Percentiles rank a stretch among this genome's conserved stretches.
Evolutionary conservation across 2,888 invertebrate species (phyloP).

Genomic region (Gymnoscelis rufifasciata): DNA sequence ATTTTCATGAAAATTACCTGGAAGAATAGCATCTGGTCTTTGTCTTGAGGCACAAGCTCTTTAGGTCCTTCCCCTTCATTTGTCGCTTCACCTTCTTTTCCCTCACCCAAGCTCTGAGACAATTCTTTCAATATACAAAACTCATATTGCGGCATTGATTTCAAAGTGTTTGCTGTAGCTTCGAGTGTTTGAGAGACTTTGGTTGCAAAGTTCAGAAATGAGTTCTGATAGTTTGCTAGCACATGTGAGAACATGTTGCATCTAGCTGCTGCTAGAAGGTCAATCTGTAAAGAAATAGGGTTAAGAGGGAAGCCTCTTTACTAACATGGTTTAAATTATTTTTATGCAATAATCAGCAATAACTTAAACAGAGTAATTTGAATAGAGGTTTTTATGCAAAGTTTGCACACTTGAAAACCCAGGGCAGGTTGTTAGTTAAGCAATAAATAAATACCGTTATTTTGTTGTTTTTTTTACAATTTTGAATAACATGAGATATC

Average conservation of each 20-base stretch:
- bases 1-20: too few relatives aligned
- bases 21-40: slow-evolving; percentile 76
- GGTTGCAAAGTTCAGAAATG: slow-evolving; percentile 89
- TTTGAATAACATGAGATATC: too few relatives aligned
- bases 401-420: too few relatives aligned
- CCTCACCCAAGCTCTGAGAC: slow-evolving; percentile 75
- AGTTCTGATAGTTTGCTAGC: slow-evolving; percentile 92
- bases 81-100: slow-evolving; percentile 18
- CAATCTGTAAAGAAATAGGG: slow-evolving; percentile 83
- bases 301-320: too few relatives aligned
- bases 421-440: too few relatives aligned
- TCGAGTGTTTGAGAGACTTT: slow-evolving; percentile 90
- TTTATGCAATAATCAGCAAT: too few relatives aligned
- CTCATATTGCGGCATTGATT: slow-evolving; percentile 86
- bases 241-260: slow-evolving; percentile 99
- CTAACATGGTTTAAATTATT: too few relatives aligned
- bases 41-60: slow-evolving; percentile 53
- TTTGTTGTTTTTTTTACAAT: too few relatives aligned
- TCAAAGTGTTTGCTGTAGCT: slow-evolving; percentile 82
- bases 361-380: too few relatives aligned
- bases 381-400: too few relatives aligned
- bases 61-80: slow-evolving; percentile 30
- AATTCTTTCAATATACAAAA: slow-evolving; percentile 93
- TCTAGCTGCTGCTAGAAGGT: slow-evolving; percentile 95
- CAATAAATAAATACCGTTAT: too few relatives aligned